Conservation (phyloP, 2,113 vertebrate genomes). For the Tragulus kanchil region DNA sequence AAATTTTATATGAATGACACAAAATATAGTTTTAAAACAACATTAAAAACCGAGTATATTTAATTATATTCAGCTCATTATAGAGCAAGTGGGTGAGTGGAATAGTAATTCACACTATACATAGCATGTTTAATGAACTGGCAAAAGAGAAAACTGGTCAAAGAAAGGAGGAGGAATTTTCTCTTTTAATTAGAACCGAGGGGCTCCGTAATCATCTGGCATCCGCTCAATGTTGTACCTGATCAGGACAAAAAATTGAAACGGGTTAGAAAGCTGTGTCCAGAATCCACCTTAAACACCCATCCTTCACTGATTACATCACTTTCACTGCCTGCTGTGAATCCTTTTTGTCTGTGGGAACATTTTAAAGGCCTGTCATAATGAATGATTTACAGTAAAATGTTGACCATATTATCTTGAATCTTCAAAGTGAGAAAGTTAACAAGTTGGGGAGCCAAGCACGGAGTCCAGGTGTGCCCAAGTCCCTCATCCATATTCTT, state of each 20-base stretch:
- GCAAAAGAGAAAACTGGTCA: not conserved
- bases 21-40: slow-evolving; percentile 33
- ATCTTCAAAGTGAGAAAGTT: slow-evolving; percentile 44
- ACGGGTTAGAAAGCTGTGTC: slow-evolving; percentile 47
- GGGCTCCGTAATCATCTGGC: slow-evolving; percentile 99
- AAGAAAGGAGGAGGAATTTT: not conserved
- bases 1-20: slow-evolving; percentile 53
- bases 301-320: not conserved
- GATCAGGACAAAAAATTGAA: slow-evolving; percentile 68
- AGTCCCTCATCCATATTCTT: not conserved
- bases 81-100: not conserved
- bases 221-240: slow-evolving; percentile 99
- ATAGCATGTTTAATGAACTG: not conserved
- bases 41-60: slow-evolving; percentile 33
- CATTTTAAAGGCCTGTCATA: not conserved
- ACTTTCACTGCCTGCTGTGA: not conserved
- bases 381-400: slow-evolving; percentile 31
- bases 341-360: not conserved
- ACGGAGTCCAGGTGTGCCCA: not conserved
- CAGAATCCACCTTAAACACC: not conserved
- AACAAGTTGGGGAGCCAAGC: not conserved
- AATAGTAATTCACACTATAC: slow-evolving; percentile 22
- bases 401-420: not conserved
- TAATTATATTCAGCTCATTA: slow-evolving; percentile 50
- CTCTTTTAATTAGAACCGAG: slow-evolving; percentile 90